Base-by-base conservation (phyloP, 2,113 vertebrate genomes). In the Eolophus roseicapilla region DNA sequence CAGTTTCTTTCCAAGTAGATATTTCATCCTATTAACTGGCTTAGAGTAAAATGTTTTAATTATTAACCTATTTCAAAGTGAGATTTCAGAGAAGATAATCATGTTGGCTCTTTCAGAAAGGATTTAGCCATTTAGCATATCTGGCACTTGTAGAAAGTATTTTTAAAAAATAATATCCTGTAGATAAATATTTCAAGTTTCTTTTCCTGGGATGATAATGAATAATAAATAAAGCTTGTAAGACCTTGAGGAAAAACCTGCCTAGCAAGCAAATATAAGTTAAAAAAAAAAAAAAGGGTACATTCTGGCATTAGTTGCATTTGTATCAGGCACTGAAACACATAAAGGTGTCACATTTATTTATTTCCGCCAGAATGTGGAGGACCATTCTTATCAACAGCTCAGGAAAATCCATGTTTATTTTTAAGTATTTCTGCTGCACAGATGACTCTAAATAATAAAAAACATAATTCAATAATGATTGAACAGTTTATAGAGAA, bases 131-230 rank as follows among this genome's bases (percentile, higher is more conserved):
- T 97, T 97, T 97, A 97, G 47, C 57, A 90, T 93, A 92, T 81
- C 73, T 86, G 87, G 74, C 62, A 75, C 79, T 93, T 46, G 27
- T 8, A 37, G 68, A 94, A 95, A 95, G 74, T 55, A 83, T 91
- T 96, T 97, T 91, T 47, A 62, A 95, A 97, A 94, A 97, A 97
- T 81, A 95, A 96, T 92, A 95, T 86, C 60, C 74, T 76, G 5
- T 96, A 73, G 96, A 97, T 97, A 97, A 98, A 96, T 97, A 95
- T 97, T 98, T 97, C 83, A 97, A 85, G 19, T 90, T 97, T 96
- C 62, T 95, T 79, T 97, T 95, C 68, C 79, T 93, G 77, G 53
- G 79, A 91, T 97, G 78, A 95, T 96, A 96, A 97, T 96, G 60
- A 98, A 97, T 96, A 97, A 96, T 96, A 95, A 96, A 97, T 96